Evolutionary conservation across 92 coral and sea anemone genomes (phyloP), one percentile per base, ranked within the genome.

Genomic region (Diadumene lineata): DNA sequence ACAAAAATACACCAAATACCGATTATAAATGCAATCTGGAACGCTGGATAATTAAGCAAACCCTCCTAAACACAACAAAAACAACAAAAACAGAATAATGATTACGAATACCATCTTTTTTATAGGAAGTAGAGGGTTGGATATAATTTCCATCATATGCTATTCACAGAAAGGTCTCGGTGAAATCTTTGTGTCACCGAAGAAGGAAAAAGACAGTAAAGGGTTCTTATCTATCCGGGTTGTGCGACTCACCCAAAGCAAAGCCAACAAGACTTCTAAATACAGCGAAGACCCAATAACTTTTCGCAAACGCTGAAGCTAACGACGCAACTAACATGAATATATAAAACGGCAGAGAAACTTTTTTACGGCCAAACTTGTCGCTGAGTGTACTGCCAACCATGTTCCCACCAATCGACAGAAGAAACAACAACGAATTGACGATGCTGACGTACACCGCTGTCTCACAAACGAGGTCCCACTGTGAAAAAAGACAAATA

Each of bases 391-490:
- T n/a, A 51, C 88, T 81, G 9, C 60, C 58, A n/a, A 72, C 34
- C 10, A 79, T 2, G 30, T 73, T 50, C 0, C 76, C 81, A 24
- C 65, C 1, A 7, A 79, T 15, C 84, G 84, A 73, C 13, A 81
- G 64, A 31, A 51, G 51, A 38, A 84, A 84, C 15, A 73, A 50
- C 11, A 84, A n/a, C 3, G 87, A 83, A 18, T 80, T 69, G 1
- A 70, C 73, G 24, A 77, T 21, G 24, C 78, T 83, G 25, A 69
- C 85, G 29, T 79, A 84, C 23, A 73, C 30, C 30, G 84, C 80
- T 57, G 74, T 72, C 32, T 84, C 77, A 48, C 88, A 84, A 7
- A 84, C 88, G 2, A 84, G 88, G 24, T 84, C 80, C 70, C 74
- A 84, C 88, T 84, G 57, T 11, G 34, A 73, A 66, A 2, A 3